phyloP scores from a whole-genome alignment of 2,113 vertebrate species.

The Hystrix brachyura region DNA sequence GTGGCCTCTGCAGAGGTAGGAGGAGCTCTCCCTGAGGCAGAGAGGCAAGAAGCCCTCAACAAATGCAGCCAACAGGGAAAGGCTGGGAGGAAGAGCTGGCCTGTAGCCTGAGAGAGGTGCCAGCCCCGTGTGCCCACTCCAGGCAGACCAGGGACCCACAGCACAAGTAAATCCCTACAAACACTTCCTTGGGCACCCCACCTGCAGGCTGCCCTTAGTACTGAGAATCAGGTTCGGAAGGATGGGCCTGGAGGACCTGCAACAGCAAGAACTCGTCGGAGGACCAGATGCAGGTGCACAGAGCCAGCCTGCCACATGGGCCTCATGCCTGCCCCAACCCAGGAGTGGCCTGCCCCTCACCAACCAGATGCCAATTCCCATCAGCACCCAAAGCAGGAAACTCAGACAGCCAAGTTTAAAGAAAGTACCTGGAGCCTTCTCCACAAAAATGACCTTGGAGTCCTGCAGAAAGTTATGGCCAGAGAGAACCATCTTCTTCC shows the following conservation, averaged over 20 bases:
- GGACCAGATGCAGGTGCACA: too few species aligned
- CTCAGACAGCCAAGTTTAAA: neutral
- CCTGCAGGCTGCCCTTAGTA: neutral
- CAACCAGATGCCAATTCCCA: slow-evolving; percentile 10
- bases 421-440: slow-evolving; percentile 96
- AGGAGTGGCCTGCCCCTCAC: neutral
- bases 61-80: too few species aligned
- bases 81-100: neutral
- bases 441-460: slow-evolving; percentile 98
- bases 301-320: neutral
- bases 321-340: neutral
- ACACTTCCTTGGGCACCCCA: neutral
- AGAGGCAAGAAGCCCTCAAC: neutral
- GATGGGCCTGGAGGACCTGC: neutral
- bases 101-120: neutral
- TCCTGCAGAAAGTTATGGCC: slow-evolving; percentile 98
- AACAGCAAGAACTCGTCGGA: neutral
- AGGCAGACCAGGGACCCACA: neutral
- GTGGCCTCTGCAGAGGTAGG: neutral
- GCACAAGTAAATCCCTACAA: neutral
- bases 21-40: neutral
- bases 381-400: neutral
- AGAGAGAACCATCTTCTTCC: slow-evolving; percentile 95
- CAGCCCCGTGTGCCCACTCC: neutral
- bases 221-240: too few species aligned